These are phyloP conservation scores for Hypselothyrea guttata DNA, from an alignment of 2,888 invertebrate species.

Conservation along the genomic window DNA sequence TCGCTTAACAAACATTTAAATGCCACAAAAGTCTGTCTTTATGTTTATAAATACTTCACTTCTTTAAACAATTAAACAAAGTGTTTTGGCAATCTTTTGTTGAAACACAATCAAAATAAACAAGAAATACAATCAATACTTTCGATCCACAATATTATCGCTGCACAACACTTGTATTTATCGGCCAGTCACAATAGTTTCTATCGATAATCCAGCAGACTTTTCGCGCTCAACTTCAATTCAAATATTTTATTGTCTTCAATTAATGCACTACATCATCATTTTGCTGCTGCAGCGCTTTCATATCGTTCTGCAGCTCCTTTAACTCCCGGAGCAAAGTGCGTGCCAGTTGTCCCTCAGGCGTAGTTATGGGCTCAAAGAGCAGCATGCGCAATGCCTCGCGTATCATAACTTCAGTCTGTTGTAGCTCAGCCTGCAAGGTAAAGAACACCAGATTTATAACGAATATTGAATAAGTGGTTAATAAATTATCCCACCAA, in stretches of 20 bases:
- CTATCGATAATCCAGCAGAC: no score
- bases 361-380: conserved; percentile 88
- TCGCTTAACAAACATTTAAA: conserved; percentile 17
- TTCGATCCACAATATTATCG: neutral
- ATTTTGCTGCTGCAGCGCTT: conserved; percentile 53
- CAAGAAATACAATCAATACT: conserved; percentile 10
- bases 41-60: neutral
- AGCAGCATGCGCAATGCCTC: conserved; percentile 86
- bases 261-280: conserved; percentile 43
- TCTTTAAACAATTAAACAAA: conserved; percentile 5
- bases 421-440: conserved; percentile 83
- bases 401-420: conserved; percentile 85
- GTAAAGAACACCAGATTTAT: neutral
- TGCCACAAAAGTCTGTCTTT: neutral
- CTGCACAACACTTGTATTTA: no score
- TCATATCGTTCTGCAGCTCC: conserved; percentile 84
- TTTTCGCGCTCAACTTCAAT: neutral
- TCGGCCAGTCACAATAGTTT: no score
- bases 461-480: no score
- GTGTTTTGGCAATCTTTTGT: conserved; percentile 5
- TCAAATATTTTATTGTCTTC: neutral
- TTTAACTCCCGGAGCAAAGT: conserved; percentile 87
- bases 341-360: conserved; percentile 88
- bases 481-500: conserved; percentile 42
- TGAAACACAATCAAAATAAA: conserved; percentile 4